Base-by-base conservation (phyloP, 37 sponge, comb jelly and placozoan species). In the Agelas oroides region DNA sequence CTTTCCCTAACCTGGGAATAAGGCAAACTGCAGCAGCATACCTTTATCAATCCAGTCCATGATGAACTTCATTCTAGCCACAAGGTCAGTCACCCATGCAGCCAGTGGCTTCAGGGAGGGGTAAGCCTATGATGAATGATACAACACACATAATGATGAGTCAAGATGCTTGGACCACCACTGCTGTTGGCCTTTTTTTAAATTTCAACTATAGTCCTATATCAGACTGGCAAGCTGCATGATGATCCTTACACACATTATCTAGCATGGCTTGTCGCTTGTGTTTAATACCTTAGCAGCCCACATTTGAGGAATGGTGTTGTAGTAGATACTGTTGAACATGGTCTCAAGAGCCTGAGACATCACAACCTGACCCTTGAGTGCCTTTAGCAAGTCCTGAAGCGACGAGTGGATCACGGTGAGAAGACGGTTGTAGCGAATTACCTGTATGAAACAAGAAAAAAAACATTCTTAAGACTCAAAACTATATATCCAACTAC, bases 41-140 rank as follows among this genome's bases (percentile, higher is more conserved):
- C 97, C 97, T 35, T 90, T 46, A 53, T 91, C 86, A 62, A 98
- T 92, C 98, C 98, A 98, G 36, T 76, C 66, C 72, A 85, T 82
- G 59, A 98, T 94, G 82, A 96, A 98, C 68, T 87, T 58, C 64
- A 94, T 90, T 60, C 96, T 69, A 53, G 73, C 90, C 54, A 95
- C 81, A 33, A 98, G 89, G 68, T 98, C 98, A 39, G 31, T 54
- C 32, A 98, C 94, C 96, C 96, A 98, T 23, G 96, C 86, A n/a
- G 92, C 94, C 31, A 98, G 91, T 16, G 98, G 98, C 68, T 98
- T 98, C 57, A 98, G 91, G 8, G 98, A 98, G 1, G 98, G 98
- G 71, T 98, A 98, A 1, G 98, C 96, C 94, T 93, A 56, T 59
- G 27, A 14, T 56, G 62, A 5, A 14, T 27, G 62, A 23, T 2